These are phyloP conservation scores for Enteromius radiatus DNA, from an alignment of 2,797 vertebrate species.

Conservation along the genomic window DNA sequence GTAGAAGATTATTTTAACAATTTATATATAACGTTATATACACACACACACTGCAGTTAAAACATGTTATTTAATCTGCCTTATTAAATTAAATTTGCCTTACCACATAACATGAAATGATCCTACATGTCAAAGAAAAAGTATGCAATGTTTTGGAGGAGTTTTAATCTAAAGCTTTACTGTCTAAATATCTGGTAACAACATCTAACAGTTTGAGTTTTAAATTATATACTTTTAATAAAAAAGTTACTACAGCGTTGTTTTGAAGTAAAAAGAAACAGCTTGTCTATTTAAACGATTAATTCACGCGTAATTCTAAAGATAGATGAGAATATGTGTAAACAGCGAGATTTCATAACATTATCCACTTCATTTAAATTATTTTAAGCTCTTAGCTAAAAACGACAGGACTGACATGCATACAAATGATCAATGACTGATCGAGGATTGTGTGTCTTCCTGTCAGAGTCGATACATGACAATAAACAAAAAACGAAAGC, in stretches of 20 bases:
- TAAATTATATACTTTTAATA: neutral
- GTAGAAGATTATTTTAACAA: neutral
- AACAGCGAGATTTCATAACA: neutral
- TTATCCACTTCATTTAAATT: neutral
- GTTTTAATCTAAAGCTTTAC: neutral
- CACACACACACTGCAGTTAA: neutral
- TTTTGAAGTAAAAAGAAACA: neutral
- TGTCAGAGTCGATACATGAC: neutral
- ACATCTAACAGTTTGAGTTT: neutral
- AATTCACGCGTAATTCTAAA: neutral
- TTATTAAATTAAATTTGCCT: neutral
- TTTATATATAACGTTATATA: neutral
- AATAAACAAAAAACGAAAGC: neutral
- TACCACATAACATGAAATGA: neutral
- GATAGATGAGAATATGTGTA: neutral
- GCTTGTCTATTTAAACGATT: neutral
- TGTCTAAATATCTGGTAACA: neutral
- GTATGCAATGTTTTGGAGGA: neutral
- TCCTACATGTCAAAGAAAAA: neutral
- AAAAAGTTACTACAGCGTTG: neutral
- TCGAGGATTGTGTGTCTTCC: slow-evolving; percentile 5
- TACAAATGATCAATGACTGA: slow-evolving; percentile 15
- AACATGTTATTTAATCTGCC: neutral
- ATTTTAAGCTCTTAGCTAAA: neutral
- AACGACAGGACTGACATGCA: neutral